Base-by-base conservation (phyloP, 2,113 vertebrate genomes). In the Pyxicephalus adspersus region DNA sequence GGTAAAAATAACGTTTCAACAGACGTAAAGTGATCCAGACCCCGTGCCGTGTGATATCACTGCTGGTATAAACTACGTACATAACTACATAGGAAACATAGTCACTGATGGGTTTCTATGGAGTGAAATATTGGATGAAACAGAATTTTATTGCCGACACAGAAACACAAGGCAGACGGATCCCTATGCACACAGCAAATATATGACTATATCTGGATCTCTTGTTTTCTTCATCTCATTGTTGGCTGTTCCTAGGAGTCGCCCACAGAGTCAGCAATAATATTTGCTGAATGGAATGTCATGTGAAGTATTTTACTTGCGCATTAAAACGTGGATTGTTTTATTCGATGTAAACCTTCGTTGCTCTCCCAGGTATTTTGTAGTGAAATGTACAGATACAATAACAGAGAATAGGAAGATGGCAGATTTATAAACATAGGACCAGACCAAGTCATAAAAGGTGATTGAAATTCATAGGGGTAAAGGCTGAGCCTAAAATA, bases 381-480 rank as follows among this genome's bases (percentile, higher is more conserved):
- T 65, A 23, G 45, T 20, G 61, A 65, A 76, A 77, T 65, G 61
- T 65, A 77, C 75, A 65, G 26, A 77, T 64, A 64, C 26, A 29
- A 65, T 77, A 65, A 76, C 75, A 77, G 16, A 63, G 76, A 34
- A 34, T 29, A 52, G 29, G 52, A 67, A 64, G n/a, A 25, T 66
- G 64, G 28, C 63, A 65, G 76, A 31, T 78, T 78, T 67, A 57
- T 78, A 78, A 78, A 78, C 76, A 78, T n/a, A 55, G 50, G 38
- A 64, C 64, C 64, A 78, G 76, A 66, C 76, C 66, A 22, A 65
- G 76, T 78, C 64, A 55, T 78, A 78, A 78, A 78, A 67, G 64
- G 76, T 38, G 76, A 78, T 78, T 29, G 16, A 66, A 78, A 57
- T 19, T 55, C 60, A 31, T 16, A 20, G 13, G 76, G 64, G 57